Evolutionary conservation across 2,113 vertebrate species (phyloP).

Genomic region (Callipepla squamata): DNA sequence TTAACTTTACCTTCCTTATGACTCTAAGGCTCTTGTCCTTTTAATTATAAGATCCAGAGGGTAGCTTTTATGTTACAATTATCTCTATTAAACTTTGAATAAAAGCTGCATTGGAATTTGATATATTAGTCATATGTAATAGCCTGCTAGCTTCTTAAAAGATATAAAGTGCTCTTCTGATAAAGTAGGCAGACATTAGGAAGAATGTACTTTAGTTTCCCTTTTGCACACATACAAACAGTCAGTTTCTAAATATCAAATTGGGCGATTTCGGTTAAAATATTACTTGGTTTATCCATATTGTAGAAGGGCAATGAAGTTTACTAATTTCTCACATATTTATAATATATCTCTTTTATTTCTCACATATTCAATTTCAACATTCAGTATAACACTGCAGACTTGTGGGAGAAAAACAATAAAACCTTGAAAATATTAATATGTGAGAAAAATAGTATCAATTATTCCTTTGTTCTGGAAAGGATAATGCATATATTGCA

Average conservation of each 20-base stretch:
- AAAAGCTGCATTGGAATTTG: constrained; percentile 33
- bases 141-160: not conserved
- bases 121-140: constrained; percentile 39
- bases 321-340: not conserved
- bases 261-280: not conserved
- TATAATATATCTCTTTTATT: too few species aligned
- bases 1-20: not conserved
- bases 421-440: not conserved
- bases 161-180: not conserved
- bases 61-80: constrained; percentile 29
- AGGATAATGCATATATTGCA: not conserved
- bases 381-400: not conserved
- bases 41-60: constrained; percentile 42
- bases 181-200: not conserved
- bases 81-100: constrained; percentile 17
- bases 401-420: not conserved
- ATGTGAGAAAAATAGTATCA: not conserved
- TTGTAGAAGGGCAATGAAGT: not conserved
- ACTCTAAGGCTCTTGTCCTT: constrained; percentile 22
- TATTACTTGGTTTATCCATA: not conserved
- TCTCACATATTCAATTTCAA: not conserved
- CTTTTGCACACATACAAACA: not conserved
- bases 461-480: not conserved
- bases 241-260: not conserved
- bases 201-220: not conserved